Percentiles rank a stretch among this genome's conserved stretches.
These are phyloP conservation scores for Balaeniceps rex DNA, from an alignment of 2,113 vertebrate genomes.

Conservation along the genomic window DNA sequence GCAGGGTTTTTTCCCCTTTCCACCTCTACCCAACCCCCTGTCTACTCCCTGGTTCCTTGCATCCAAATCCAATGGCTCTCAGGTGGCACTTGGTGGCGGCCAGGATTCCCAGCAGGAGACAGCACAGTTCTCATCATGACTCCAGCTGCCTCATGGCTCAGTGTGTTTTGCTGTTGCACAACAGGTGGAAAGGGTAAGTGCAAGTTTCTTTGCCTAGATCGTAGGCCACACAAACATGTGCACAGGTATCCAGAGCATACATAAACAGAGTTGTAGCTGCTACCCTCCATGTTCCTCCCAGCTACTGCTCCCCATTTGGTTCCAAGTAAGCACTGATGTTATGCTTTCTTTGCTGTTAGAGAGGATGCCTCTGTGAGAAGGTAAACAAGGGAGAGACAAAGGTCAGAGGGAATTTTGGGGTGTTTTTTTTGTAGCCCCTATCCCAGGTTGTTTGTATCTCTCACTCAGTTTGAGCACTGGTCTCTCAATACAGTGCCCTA, in stretches of 20 bases:
- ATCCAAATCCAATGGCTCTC: background rate
- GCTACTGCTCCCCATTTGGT: background rate
- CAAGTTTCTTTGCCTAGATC: background rate
- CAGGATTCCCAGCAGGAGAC: background rate
- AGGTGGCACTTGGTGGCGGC: background rate
- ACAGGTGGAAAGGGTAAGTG: background rate
- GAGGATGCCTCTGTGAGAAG: background rate
- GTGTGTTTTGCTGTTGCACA: background rate
- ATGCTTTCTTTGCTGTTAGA: background rate
- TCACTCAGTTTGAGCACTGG: background rate
- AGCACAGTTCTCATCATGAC: accelerated
- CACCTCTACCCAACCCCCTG: background rate
- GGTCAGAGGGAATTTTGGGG: background rate
- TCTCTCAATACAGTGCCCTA: background rate
- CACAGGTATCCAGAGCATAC: background rate
- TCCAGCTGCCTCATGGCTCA: background rate
- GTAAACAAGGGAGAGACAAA: background rate
- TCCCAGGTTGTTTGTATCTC: background rate
- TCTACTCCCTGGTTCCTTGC: background rate
- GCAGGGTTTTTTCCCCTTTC: background rate
- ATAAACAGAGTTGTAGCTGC: background rate
- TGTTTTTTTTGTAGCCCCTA: background rate
- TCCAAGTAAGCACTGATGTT: background rate
- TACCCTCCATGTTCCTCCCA: background rate
- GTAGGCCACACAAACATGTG: background rate